Evolutionary conservation across 2,888 invertebrate species (phyloP).

Genomic region (Calliopum simillimum): DNA sequence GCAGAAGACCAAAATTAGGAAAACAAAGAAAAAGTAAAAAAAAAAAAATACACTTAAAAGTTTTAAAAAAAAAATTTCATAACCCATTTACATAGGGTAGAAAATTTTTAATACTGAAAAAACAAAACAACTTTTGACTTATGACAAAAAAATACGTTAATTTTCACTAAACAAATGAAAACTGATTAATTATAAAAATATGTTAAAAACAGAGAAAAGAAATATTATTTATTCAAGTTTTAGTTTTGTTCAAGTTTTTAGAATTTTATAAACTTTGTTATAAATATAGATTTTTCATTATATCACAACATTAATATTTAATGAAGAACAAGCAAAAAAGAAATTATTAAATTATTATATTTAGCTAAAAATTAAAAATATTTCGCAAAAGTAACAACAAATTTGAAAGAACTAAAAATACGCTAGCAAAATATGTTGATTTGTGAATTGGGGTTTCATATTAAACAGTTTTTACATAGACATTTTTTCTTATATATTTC

Average conservation of each 20-base stretch:
- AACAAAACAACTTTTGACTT: neutral
- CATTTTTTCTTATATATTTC: too few relatives aligned
- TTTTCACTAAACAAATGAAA: slow-evolving; percentile 21
- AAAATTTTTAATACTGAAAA: neutral
- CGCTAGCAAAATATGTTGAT: neutral
- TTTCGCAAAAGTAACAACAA: neutral
- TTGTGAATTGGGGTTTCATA: slow-evolving; percentile 32
- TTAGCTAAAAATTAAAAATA: neutral
- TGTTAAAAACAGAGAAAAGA: slow-evolving; percentile 20
- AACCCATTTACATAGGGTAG: neutral
- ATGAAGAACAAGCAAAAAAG: neutral
- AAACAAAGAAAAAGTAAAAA: slow-evolving; percentile 16
- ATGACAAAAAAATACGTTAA: neutral
- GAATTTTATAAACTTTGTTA: slow-evolving; percentile 43
- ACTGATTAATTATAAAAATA: slow-evolving; percentile 29
- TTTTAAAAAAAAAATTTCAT: slow-evolving; percentile 15
- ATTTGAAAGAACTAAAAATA: neutral
- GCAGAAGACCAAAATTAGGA: slow-evolving; percentile 32
- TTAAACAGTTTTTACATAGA: slow-evolving; percentile 1
- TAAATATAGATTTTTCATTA: slow-evolving; percentile 30
- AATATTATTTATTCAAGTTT: slow-evolving; percentile 20
- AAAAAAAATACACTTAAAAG: slow-evolving; percentile 10
- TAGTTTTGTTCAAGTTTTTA: slow-evolving; percentile 44
- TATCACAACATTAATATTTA: neutral
- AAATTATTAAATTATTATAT: neutral